Conservation (phyloP, 2,797 vertebrate species). For the Ctenopoma kingsleyae region DNA sequence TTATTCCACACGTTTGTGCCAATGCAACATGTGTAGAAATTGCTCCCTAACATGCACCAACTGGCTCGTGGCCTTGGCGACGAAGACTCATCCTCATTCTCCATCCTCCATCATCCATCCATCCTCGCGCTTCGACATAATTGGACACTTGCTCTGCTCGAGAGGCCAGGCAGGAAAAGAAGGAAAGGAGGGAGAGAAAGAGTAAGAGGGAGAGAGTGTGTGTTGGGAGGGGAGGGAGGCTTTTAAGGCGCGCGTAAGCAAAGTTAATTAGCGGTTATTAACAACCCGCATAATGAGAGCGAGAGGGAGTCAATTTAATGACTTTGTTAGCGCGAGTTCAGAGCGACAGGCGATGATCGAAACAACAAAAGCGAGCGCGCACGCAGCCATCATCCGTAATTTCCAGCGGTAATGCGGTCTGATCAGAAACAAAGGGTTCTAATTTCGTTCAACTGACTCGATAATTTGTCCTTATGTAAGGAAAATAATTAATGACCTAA, state of each 20-base stretch:
- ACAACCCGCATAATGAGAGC: conserved; percentile 89
- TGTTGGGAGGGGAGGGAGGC: conserved; percentile 61
- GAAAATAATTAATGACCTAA: conserved; percentile 87
- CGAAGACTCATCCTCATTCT: conserved; percentile 48
- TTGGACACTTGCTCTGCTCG: conserved; percentile 84
- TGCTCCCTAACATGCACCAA: conserved; percentile 13
- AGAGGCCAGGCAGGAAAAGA: conserved; percentile 81
- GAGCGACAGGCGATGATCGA: conserved; percentile 88
- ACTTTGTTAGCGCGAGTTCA: conserved; percentile 89
- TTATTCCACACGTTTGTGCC: conserved; percentile 13
- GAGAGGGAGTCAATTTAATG: conserved; percentile 91
- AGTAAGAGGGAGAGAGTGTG: conserved; percentile 25
- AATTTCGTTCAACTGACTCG: conserved; percentile 88
- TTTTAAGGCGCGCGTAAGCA: conserved; percentile 87
- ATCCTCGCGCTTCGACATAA: conserved; percentile 81
- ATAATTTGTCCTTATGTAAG: conserved; percentile 88
- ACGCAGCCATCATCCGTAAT: conserved; percentile 88
- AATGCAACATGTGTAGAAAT: conserved; percentile 33
- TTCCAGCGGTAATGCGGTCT: conserved; percentile 87
- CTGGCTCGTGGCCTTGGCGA: conserved; percentile 54
- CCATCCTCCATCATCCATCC: conserved; percentile 30
- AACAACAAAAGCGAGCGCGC: conserved; percentile 86
- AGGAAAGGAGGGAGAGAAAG: conserved; percentile 26
- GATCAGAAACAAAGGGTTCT: conserved; percentile 89
- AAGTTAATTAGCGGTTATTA: conserved; percentile 92